Conservation (phyloP, 1,140 invertebrate genomes). For the Ephestia elutella region DNA sequence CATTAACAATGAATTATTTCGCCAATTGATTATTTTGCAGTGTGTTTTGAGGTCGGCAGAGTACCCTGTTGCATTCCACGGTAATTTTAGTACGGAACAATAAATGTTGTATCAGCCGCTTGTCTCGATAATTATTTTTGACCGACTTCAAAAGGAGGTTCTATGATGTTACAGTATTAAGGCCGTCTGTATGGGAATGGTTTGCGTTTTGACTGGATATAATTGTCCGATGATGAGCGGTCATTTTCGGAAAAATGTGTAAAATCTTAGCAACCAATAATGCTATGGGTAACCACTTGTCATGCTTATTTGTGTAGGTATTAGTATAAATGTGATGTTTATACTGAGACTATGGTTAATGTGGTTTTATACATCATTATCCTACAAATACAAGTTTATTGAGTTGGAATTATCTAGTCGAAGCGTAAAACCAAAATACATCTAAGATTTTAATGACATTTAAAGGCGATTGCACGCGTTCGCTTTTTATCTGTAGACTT, state of each 20-base stretch:
- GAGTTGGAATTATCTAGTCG: too few species aligned
- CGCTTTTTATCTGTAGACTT: not conserved
- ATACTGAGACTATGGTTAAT: too few species aligned
- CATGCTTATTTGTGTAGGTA: too few species aligned
- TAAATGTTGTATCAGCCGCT: constrained; percentile 17
- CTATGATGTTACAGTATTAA: constrained; percentile 8
- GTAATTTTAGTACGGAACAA: constrained; percentile 37
- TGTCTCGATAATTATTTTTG: constrained; percentile 8
- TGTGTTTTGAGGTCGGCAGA: constrained; percentile 23
- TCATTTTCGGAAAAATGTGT: not conserved
- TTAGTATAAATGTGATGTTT: too few species aligned
- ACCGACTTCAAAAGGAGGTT: not conserved
- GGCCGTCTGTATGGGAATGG: not conserved
- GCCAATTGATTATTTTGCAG: constrained; percentile 36
- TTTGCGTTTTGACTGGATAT: not conserved
- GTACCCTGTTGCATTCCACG: constrained; percentile 54
- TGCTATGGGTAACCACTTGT: too few species aligned
- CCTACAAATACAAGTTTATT: too few species aligned
- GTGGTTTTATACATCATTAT: too few species aligned
- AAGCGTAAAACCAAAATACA: too few species aligned
- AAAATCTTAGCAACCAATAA: not conserved
- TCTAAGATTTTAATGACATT: too few species aligned
- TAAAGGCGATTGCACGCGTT: too few species aligned
- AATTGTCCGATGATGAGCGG: not conserved
- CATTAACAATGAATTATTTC: constrained; percentile 44